A percentile compares a stretch with the other conserved stretches of the same genome.
Evolutionary conservation across 1,140 invertebrate species (phyloP).

Genomic region (Apis laboriosa): DNA sequence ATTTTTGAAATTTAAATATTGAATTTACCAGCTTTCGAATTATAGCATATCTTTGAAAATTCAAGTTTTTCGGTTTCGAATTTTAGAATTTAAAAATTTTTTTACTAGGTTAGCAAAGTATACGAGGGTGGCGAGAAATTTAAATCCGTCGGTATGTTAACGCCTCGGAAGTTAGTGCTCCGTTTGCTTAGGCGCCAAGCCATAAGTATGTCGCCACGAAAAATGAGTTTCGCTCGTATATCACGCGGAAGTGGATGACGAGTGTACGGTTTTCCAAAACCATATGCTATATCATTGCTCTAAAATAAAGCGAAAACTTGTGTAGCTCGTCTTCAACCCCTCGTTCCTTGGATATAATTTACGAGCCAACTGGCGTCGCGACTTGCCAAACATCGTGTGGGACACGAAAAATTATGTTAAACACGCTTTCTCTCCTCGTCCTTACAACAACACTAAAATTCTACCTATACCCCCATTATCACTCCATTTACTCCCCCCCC

Average conservation of each 20-base stretch:
- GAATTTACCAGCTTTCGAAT: too few relatives aligned
- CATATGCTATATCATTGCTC: conserved; percentile 37
- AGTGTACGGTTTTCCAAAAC: conserved; percentile 14
- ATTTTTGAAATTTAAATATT: too few relatives aligned
- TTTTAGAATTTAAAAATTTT: background rate
- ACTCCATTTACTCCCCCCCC: background rate
- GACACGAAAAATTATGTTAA: background rate
- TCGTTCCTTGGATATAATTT: conserved; percentile 10
- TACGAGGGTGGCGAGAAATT: background rate
- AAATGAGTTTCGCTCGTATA: conserved; percentile 46
- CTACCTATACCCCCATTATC: background rate
- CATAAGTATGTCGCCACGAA: conserved; percentile 45
- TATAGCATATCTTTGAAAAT: too few relatives aligned
- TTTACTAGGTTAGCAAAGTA: background rate
- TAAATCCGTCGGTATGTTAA: conserved; percentile 28
- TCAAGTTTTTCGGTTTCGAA: background rate
- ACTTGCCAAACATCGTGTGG: background rate
- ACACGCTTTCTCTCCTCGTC: background rate
- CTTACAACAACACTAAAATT: background rate
- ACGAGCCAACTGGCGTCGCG: conserved; percentile 22
- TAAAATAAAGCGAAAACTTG: conserved; percentile 38
- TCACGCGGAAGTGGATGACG: conserved; percentile 53
- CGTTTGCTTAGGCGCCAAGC: conserved; percentile 31
- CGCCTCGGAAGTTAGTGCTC: conserved; percentile 27
- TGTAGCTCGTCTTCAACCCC: conserved; percentile 19